phyloP scores from a whole-genome alignment of 2,888 invertebrate species.

The Calameuta idolon region DNA sequence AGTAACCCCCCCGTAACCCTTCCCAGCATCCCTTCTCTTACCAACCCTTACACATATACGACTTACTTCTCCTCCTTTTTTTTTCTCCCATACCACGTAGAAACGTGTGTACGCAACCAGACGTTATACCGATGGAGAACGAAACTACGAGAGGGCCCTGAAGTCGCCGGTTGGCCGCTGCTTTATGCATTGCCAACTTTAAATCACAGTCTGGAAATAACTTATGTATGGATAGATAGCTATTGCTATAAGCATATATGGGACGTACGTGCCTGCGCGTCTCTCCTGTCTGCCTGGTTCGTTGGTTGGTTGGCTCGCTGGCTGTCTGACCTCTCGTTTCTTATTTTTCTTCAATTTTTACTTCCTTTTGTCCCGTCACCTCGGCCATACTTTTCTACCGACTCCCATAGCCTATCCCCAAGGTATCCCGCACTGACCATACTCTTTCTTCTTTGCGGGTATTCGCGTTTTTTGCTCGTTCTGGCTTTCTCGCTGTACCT shows the following conservation, averaged over 20 bases:
- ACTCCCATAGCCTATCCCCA: not conserved
- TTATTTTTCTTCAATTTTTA: conserved; percentile 10
- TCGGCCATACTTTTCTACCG: not conserved
- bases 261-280: conserved; percentile 13
- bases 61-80: too few species aligned
- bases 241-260: conserved; percentile 40
- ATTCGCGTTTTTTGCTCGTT: not conserved
- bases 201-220: conserved; percentile 49
- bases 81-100: not conserved
- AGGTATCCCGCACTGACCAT: not conserved
- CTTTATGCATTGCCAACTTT: conserved; percentile 46
- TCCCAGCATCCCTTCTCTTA: not conserved
- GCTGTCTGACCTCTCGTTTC: conserved; percentile 14
- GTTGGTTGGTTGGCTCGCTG: not conserved
- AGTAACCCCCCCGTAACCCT: not conserved
- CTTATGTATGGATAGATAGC: conserved; percentile 37
- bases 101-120: not conserved
- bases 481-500: not conserved
- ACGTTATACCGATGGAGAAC: not conserved
- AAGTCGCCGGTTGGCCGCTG: not conserved
- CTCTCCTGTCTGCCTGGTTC: not conserved
- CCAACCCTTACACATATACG: not conserved
- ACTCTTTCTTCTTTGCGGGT: not conserved
- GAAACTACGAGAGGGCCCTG: not conserved
- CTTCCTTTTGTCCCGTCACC: not conserved